Percentiles rank a stretch among this genome's conserved stretches.
phyloP scores from a whole-genome alignment of 2,888 invertebrate genomes.

The Lymantria monacha region DNA sequence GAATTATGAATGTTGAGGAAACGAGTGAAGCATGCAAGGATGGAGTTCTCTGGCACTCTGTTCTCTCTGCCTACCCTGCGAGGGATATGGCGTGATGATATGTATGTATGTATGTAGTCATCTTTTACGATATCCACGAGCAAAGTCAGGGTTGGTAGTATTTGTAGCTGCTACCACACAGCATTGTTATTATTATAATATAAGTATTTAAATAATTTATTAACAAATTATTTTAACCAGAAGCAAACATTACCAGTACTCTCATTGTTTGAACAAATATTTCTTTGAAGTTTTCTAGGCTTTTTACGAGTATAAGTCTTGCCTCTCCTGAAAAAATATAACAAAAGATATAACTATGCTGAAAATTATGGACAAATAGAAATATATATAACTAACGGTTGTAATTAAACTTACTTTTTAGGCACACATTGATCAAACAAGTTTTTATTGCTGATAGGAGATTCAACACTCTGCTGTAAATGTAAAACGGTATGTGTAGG shows the following conservation, averaged over 20 bases:
- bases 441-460: constrained; percentile 7
- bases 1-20: too few species aligned
- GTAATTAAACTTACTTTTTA: constrained; percentile 40
- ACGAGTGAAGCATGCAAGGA: too few species aligned
- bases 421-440: constrained; percentile 25
- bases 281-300: constrained; percentile 34
- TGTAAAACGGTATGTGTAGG: constrained; percentile 17
- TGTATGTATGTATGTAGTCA: too few species aligned
- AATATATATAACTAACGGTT: not conserved
- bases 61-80: too few species aligned
- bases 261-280: constrained; percentile 45
- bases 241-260: constrained; percentile 39
- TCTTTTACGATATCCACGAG: too few species aligned
- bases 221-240: too few species aligned
- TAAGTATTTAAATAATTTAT: too few species aligned
- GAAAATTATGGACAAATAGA: not conserved
- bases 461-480: constrained; percentile 1
- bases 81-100: too few species aligned
- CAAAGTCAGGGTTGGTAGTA: too few species aligned
- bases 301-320: constrained; percentile 47
- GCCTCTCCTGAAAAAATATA: constrained; percentile 38
- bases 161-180: too few species aligned
- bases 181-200: too few species aligned
- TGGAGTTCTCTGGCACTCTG: too few species aligned
- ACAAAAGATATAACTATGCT: not conserved